Conservation (phyloP, 2,113 vertebrate genomes). For the Chascanopsetta lugubris region DNA sequence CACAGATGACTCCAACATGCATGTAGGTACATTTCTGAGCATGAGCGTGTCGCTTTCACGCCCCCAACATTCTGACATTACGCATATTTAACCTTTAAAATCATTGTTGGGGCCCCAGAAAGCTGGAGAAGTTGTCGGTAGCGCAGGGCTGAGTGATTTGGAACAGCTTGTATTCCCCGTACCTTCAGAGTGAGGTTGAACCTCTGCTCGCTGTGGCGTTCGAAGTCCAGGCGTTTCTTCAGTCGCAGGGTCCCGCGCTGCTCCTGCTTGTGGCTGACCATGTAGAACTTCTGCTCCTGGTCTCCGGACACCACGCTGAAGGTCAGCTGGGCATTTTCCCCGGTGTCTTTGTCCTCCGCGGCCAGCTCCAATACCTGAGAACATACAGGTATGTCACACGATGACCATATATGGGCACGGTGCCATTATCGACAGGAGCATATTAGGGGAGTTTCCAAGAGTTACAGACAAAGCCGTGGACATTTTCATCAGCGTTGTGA, state of each 20-base stretch:
- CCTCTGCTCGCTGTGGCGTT: conserved; percentile 83
- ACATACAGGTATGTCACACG: not conserved
- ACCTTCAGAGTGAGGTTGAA: conserved; percentile 88
- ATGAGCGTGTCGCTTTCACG: too few relatives aligned
- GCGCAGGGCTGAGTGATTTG: not conserved
- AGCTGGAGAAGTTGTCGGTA: not conserved
- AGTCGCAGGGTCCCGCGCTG: conserved; percentile 84
- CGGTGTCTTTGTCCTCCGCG: conserved; percentile 83
- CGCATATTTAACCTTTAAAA: too few relatives aligned
- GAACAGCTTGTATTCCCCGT: not conserved
- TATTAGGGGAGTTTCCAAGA: too few relatives aligned
- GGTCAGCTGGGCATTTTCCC: conserved; percentile 85
- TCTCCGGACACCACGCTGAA: conserved; percentile 88
- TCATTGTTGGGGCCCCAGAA: too few relatives aligned
- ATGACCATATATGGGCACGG: not conserved
- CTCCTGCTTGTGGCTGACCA: conserved; percentile 83
- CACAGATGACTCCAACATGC: too few relatives aligned
- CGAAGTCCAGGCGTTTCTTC: conserved; percentile 87
- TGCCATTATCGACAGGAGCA: not conserved
- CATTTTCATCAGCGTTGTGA: too few relatives aligned
- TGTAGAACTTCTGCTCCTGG: conserved; percentile 88
- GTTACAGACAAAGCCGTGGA: not conserved
- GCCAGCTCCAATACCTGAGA: conserved; percentile 79
- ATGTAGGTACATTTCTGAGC: too few relatives aligned
- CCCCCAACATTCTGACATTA: too few relatives aligned